phyloP scores from a whole-genome alignment of 2,797 vertebrate genomes.

The Mareca penelope region DNA sequence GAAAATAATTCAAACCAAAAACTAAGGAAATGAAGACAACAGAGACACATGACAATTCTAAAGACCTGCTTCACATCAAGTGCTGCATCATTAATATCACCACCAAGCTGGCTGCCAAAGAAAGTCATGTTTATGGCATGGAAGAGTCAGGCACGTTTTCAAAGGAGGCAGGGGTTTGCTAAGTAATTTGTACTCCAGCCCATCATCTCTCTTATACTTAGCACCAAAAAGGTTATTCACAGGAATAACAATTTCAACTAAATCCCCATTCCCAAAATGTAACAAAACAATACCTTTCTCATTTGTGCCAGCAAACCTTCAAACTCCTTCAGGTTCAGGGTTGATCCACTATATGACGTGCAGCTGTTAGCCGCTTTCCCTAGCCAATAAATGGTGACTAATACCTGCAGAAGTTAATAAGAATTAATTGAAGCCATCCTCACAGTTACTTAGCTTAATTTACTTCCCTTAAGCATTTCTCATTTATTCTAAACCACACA shows the following conservation, averaged over 20 bases:
- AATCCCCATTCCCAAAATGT: not conserved
- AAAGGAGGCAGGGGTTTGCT: not conserved
- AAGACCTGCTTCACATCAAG: not conserved
- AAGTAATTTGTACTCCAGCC: not conserved
- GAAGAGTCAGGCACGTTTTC: not conserved
- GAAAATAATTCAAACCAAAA: not conserved
- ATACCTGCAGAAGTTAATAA: constrained; percentile 81
- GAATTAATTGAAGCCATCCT: constrained; percentile 35
- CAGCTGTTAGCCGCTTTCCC: constrained; percentile 93
- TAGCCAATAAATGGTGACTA: constrained; percentile 98
- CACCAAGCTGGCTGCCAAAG: not conserved
- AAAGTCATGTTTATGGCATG: not conserved
- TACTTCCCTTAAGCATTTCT: not conserved
- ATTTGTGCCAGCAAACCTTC: constrained; percentile 94
- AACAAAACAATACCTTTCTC: constrained; percentile 88
- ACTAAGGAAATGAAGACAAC: not conserved
- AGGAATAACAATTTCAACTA: not conserved
- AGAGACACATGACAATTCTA: not conserved
- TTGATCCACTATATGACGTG: constrained; percentile 89
- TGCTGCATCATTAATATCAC: not conserved
- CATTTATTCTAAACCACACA: not conserved
- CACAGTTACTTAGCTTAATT: not conserved
- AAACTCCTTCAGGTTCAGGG: constrained; percentile 94
- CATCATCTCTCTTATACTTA: not conserved
- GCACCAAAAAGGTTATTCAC: not conserved